A percentile compares a stretch with the other conserved stretches of the same genome.
These are phyloP conservation scores for Campylomormyrus numenius DNA, from an alignment of 2,113 vertebrate species.

Conservation along the genomic window DNA sequence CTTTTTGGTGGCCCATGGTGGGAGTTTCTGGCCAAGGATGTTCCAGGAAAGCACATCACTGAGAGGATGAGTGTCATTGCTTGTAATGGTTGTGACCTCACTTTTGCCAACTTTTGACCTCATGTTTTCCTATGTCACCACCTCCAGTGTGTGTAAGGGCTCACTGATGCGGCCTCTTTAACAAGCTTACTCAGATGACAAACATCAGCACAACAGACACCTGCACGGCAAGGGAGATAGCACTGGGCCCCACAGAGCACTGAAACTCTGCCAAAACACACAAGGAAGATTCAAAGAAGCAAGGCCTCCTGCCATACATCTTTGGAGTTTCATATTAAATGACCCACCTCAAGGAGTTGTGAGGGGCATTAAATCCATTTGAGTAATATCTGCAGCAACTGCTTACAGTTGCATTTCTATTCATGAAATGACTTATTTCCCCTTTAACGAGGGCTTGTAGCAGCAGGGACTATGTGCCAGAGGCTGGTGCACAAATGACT, in stretches of 20 bases:
- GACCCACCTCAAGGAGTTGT: not conserved
- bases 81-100: not conserved
- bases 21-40: not conserved
- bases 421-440: not conserved
- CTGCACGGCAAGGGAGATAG: not conserved
- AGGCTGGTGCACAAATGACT: not conserved
- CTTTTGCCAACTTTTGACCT: not conserved
- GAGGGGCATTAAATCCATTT: not conserved
- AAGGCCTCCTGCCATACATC: not conserved
- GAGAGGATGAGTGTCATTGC: not conserved
- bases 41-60: not conserved
- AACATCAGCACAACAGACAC: not conserved
- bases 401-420: constrained; percentile 13
- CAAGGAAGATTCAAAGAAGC: not conserved
- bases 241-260: not conserved
- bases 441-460: not conserved
- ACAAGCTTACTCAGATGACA: not conserved
- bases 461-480: not conserved
- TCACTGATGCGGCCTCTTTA: not conserved
- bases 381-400: constrained; percentile 5
- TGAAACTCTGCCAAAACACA: not conserved
- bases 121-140: not conserved
- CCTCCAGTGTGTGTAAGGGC: not conserved
- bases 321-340: not conserved
- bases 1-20: not conserved